These are phyloP conservation scores for Drosophila pseudotakahashii DNA, from an alignment of 2,888 invertebrate genomes.

Conservation along the genomic window DNA sequence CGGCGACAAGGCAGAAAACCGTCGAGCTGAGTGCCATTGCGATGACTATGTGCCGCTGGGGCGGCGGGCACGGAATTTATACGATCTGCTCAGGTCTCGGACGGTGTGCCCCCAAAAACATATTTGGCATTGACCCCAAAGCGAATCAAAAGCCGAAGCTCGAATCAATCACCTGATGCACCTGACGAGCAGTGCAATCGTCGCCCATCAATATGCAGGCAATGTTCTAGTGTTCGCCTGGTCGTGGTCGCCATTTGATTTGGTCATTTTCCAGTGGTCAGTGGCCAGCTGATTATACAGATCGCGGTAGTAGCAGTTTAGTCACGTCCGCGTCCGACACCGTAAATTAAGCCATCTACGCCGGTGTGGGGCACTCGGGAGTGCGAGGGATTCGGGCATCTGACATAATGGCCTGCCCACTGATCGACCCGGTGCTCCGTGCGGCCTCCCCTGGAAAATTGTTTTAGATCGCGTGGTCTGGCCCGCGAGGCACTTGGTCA, in stretches of 20 bases:
- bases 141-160: slow-evolving; percentile 8
- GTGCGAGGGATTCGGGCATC: slow-evolving; percentile 7
- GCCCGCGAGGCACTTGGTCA: neutral
- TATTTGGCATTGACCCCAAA: slow-evolving; percentile 71
- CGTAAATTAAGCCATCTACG: slow-evolving; percentile 60
- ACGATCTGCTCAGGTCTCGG: slow-evolving; percentile 64
- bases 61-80: slow-evolving; percentile 46
- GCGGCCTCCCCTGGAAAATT: slow-evolving; percentile 4
- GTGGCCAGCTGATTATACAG: slow-evolving; percentile 48
- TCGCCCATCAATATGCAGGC: slow-evolving; percentile 69
- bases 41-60: slow-evolving; percentile 33
- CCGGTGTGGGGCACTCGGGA: slow-evolving; percentile 23
- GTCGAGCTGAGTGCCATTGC: slow-evolving; percentile 61
- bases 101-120: slow-evolving; percentile 48
- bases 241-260: slow-evolving; percentile 32
- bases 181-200: slow-evolving; percentile 16
- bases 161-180: slow-evolving; percentile 32
- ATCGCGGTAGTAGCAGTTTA: slow-evolving; percentile 51
- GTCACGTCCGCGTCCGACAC: slow-evolving; percentile 69
- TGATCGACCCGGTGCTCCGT: neutral
- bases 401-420: slow-evolving; percentile 19
- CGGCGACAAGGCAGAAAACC: slow-evolving; percentile 44
- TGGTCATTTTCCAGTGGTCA: slow-evolving; percentile 22
- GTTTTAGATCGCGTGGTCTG: slow-evolving; percentile 4
- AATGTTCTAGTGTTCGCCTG: slow-evolving; percentile 63